Conservation (phyloP, 2,113 vertebrate species). For the Aramus guarauna region DNA sequence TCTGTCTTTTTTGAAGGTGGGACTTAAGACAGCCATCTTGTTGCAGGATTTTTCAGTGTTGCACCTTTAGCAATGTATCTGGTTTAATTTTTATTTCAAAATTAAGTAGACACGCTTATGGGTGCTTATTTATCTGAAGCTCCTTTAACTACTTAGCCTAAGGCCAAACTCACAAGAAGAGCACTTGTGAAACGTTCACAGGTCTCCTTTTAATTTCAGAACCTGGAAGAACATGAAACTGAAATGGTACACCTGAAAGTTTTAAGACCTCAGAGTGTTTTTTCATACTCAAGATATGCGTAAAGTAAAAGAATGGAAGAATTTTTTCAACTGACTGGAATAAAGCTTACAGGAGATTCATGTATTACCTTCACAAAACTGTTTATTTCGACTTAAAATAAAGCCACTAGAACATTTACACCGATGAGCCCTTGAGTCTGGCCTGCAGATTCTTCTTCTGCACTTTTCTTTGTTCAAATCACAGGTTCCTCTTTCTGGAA, state of each 20-base stretch:
- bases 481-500: constrained; percentile 71
- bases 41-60: neutral
- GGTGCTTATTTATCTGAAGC: neutral
- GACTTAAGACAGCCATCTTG: neutral
- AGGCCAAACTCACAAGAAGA: neutral
- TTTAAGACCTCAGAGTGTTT: neutral
- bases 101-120: neutral
- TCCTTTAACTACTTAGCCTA: neutral
- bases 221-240: neutral
- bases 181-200: neutral
- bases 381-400: constrained; percentile 76
- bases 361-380: constrained; percentile 85
- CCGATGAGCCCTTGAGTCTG: neutral
- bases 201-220: neutral
- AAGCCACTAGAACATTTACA: constrained; percentile 85
- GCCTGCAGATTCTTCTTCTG: constrained; percentile 67
- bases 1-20: neutral
- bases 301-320: neutral
- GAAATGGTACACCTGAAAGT: neutral
- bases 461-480: constrained; percentile 66
- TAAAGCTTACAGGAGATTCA: neutral
- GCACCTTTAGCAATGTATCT: neutral
- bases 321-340: neutral
- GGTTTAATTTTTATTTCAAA: neutral
- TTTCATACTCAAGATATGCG: neutral